Conservation (phyloP, 2,113 vertebrate species). For the Rhinogobius similis region DNA sequence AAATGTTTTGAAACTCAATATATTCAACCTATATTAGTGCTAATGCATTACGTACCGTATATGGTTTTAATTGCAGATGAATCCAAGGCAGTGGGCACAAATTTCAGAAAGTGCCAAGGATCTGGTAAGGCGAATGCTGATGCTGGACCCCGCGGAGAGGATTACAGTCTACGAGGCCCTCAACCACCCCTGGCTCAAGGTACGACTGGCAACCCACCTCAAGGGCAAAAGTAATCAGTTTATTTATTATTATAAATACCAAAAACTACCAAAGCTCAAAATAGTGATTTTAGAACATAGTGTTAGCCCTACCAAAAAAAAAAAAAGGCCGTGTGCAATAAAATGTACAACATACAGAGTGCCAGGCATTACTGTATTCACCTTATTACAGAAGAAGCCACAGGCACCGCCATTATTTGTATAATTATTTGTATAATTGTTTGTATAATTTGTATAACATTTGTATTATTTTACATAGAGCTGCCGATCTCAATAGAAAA, state of each 20-base stretch:
- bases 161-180: conserved; percentile 99
- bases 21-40: neutral
- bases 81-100: conserved; percentile 97
- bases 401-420: too few relatives aligned
- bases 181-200: conserved; percentile 99
- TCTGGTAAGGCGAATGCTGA: conserved; percentile 97
- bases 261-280: neutral
- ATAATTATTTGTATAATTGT: too few relatives aligned
- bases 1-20: neutral
- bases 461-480: too few relatives aligned
- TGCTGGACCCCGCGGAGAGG: conserved; percentile 98
- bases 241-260: neutral
- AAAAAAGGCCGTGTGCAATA: too few relatives aligned
- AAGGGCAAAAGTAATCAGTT: neutral
- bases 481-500: too few relatives aligned
- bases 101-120: conserved; percentile 99
- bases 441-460: too few relatives aligned
- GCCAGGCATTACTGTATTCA: too few relatives aligned
- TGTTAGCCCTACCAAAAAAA: too few relatives aligned
- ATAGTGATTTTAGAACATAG: neutral
- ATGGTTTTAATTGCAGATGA: conserved; percentile 85
- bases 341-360: too few relatives aligned
- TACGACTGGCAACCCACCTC: conserved; percentile 21
- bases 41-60: conserved; percentile 18
- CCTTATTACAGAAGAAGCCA: too few relatives aligned